Evolutionary conservation across 2,888 invertebrate genomes (phyloP), one percentile per base, ranked within the genome.

Genomic region (Gryllus longicercus): DNA sequence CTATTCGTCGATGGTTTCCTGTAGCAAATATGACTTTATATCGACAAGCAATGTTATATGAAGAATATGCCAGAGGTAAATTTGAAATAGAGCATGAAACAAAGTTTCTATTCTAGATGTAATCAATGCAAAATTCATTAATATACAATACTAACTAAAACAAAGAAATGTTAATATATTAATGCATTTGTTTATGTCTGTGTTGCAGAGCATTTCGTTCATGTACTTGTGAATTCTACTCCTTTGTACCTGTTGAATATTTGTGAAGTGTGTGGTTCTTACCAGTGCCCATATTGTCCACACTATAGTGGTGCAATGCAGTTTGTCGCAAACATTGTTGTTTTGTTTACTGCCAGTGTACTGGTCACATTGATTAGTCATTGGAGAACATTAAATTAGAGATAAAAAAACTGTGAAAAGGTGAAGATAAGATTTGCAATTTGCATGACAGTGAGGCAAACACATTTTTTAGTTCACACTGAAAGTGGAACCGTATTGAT

Each of bases 1-100:
- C 88, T 16, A 86, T 89, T 1, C 87, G 87, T 80, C 86, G 90
- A 74, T 91, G 90, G 90, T 89, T 86, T 83, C 90, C 90, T 1
- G 89, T 90, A 2, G 90, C 90, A 49, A 91, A 91, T 84, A 86
- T 89, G 83, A 89, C 90, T 5, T 86, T 88, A 21, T 87, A 88
- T 82, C 87, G 90, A 81, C 87, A 88, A 81, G 88, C 90, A 78
- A 86, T 87, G 80, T 86, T 90, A 18, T 90, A 89, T 83, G 90
- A 90, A 85, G 88, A 88, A 80, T 89, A 89, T 83, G 89, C 89
- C 81, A 89, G 90, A 85, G 90, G 90, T 89, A 85, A 85, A 84
- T 80, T 78, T 78, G 38, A 38, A 5, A 38, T 38, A 8, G 25
- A 11, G 11, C 10, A 21, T 38, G 76, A 38, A 18, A 25, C 8